These are phyloP conservation scores for Macrosteles quadrilineatus DNA, from an alignment of 1,140 invertebrate genomes.

Conservation along the genomic window DNA sequence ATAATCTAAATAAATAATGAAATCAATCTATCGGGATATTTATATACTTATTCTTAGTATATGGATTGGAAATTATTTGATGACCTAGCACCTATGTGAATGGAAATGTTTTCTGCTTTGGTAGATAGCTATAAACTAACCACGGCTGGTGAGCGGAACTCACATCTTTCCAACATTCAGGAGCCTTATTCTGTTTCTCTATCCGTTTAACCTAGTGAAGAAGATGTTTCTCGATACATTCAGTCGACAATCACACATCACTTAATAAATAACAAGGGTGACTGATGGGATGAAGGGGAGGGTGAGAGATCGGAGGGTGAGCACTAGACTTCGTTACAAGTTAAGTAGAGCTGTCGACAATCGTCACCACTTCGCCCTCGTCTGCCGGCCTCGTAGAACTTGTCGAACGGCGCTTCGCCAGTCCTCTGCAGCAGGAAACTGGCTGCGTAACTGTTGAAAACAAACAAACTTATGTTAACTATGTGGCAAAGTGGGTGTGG, in stretches of 20 bases:
- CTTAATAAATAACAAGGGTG: slow-evolving; percentile 20
- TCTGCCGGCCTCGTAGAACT: slow-evolving; percentile 73
- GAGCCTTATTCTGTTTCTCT: neutral
- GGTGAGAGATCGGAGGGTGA: slow-evolving; percentile 21
- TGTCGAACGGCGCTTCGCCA: slow-evolving; percentile 71
- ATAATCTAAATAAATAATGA: slow-evolving; percentile 3
- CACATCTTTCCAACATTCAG: neutral
- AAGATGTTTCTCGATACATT: neutral
- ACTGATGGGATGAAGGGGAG: slow-evolving; percentile 3
- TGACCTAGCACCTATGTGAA: slow-evolving; percentile 15
- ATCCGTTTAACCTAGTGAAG: slow-evolving; percentile 8
- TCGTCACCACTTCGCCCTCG: slow-evolving; percentile 80
- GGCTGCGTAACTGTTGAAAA: slow-evolving; percentile 71
- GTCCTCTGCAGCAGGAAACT: slow-evolving; percentile 77
- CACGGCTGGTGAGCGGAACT: neutral
- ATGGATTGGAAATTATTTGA: neutral
- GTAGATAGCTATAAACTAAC: slow-evolving; percentile 22
- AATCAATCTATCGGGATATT: neutral
- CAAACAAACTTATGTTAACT: slow-evolving; percentile 11
- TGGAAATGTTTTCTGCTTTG: slow-evolving; percentile 24
- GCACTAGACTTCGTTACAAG: slow-evolving; percentile 81
- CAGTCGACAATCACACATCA: slow-evolving; percentile 17
- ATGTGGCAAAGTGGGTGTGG: neutral
- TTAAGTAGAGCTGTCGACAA: slow-evolving; percentile 76
- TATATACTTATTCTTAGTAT: no score